Base-by-base conservation (phyloP, 2,113 vertebrate genomes). In the Zosterops lateralis region DNA sequence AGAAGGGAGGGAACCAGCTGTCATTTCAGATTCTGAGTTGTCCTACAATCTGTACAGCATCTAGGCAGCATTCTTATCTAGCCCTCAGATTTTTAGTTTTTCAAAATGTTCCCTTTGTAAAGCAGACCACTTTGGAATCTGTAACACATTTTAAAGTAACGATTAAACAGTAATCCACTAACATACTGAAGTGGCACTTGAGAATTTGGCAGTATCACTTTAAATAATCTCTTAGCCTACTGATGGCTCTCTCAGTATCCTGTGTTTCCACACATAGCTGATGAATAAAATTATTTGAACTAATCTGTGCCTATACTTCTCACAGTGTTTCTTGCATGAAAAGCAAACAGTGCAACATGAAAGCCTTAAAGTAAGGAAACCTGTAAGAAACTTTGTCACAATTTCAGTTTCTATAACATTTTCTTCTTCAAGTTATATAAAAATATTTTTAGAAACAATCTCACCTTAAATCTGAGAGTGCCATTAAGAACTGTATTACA, bases 121-220 rank as follows among this genome's bases (percentile, higher is more conserved):
- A 66, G 48, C 17, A 92, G 56, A 76, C 15, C 17, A 10, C 57
- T 84, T 75, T 53, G 48, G 36, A 90, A 31, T 47, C 38, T 87
- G 74, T 29, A 58, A 45, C 54, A 66, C 8, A 25, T 82, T 87
- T 76, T 50, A 62, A 93, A 77, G 32, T 77, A 79, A 83, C 26
- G 50, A 84, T 56, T 84, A 78, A 81, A 83, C 42, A 70, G 19
- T 58, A 85, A 92, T 91, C 56, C 82, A 60, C 77, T 91, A 71
- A 50, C 44, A 36, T 47, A 25, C 24, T 79, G 19, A 92, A 93
- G 89, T 76, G 75, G 50, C 60, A 85, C 78, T 95, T 87, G 54
- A 79, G 84, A 95, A 93, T 95, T 75, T 82, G 83, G 67, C 81
- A 91, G 66, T 72, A 70, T 91, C 45, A 31, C 80, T 92, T 92